Percentiles rank a stretch among this genome's conserved stretches.
Evolutionary conservation across 2,797 vertebrate species (phyloP).

Genomic region (Gallinago solitaria): DNA sequence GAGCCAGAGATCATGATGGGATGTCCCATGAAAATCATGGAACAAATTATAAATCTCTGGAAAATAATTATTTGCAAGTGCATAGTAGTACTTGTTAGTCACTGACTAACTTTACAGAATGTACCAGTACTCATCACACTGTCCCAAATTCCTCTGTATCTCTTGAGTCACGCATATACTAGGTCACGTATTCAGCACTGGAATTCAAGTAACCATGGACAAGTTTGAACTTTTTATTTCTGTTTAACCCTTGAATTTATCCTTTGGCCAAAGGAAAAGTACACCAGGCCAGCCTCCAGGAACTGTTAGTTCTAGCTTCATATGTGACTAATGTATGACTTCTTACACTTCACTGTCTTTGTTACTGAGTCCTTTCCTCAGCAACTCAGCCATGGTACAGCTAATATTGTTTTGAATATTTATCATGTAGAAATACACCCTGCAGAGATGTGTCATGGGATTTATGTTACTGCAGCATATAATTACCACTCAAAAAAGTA

Average conservation of each 20-base stretch:
- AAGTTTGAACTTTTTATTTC: background rate
- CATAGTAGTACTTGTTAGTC: background rate
- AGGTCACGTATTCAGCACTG: background rate
- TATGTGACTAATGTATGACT: background rate
- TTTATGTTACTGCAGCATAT: background rate
- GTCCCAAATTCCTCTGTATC: background rate
- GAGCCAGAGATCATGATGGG: background rate
- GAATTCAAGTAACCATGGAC: background rate
- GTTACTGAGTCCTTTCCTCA: background rate
- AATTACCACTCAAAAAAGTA: background rate
- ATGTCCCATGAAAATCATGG: background rate
- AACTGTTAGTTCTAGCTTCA: conserved; percentile 10
- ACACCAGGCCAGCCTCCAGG: background rate
- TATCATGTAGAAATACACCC: background rate
- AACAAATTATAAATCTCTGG: background rate
- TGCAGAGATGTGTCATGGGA: background rate
- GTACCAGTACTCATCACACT: background rate
- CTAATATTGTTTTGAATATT: background rate
- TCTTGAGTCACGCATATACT: background rate
- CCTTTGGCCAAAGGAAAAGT: background rate
- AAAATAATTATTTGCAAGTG: background rate
- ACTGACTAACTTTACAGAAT: background rate
- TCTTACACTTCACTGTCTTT: background rate
- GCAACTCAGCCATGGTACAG: background rate
- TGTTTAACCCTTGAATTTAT: background rate